phyloP scores from a whole-genome alignment of 2,888 invertebrate species.

The Mythimna pallens region DNA sequence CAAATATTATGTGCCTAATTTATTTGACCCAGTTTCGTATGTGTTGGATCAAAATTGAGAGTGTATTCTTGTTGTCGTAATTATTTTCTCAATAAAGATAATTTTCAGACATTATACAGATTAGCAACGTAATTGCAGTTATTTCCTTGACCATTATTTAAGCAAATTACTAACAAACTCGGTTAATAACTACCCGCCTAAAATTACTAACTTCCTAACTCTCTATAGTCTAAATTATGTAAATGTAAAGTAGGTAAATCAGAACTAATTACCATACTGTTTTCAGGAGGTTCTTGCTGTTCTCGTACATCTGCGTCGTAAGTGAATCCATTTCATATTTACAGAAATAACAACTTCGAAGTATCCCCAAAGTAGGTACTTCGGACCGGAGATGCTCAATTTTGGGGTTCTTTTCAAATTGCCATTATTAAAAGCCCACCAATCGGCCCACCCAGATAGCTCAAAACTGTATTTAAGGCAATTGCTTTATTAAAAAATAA shows the following conservation, averaged over 20 bases:
- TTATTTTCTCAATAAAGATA: slow-evolving; percentile 10
- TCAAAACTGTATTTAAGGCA: slow-evolving; percentile 67
- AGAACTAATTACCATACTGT: slow-evolving; percentile 40
- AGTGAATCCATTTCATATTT: slow-evolving; percentile 51
- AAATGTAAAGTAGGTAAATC: slow-evolving; percentile 41
- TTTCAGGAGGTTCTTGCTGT: slow-evolving; percentile 20
- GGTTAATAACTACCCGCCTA: slow-evolving; percentile 20
- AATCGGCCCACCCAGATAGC: slow-evolving; percentile 76
- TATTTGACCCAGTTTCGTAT: slow-evolving; percentile 22
- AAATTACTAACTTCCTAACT: slow-evolving; percentile 42
- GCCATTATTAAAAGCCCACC: slow-evolving; percentile 78
- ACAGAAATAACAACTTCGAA: slow-evolving; percentile 69
- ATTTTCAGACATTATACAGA: slow-evolving; percentile 12
- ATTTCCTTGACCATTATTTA: slow-evolving; percentile 19
- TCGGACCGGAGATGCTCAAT: slow-evolving; percentile 74
- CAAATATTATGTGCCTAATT: slow-evolving; percentile 29
- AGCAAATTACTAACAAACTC: slow-evolving; percentile 38
- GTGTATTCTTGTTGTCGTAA: neutral
- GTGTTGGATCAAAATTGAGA: neutral
- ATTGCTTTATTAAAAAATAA: slow-evolving; percentile 69
- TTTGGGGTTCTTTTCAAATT: slow-evolving; percentile 73
- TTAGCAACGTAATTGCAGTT: slow-evolving; percentile 13
- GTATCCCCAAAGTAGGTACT: slow-evolving; percentile 43
- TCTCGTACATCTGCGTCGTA: slow-evolving; percentile 28
- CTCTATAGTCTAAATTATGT: slow-evolving; percentile 46